Base-by-base conservation (phyloP, 2,888 invertebrate genomes). In the Phaedon cochleariae region DNA sequence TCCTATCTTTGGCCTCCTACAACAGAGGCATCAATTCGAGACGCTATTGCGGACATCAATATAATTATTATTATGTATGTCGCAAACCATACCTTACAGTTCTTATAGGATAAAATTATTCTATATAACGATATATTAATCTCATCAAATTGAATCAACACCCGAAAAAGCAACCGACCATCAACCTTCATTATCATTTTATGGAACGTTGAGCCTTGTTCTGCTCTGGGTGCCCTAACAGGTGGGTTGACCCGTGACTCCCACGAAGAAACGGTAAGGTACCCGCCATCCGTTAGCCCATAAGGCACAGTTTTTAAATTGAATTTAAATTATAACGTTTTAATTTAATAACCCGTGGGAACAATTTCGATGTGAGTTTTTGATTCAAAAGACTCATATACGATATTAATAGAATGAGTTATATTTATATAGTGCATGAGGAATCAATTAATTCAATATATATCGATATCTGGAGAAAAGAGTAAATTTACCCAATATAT, bases 331-430 rank as follows among this genome's bases (percentile, higher is more conserved):
- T 62, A 61, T 64, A 65, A 67, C 67, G 67, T 68, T 67, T 55
- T 68, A 70, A 70, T 68, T 66, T 65, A 69, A 72, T 72, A 63
- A 68, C 22, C 54, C 60, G 62, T 67, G 68, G 67, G 69, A 57
- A 57, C 41, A 9, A 41, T 41, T n/a, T 41, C 15, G 1, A n/a
- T 15, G 1, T n/a, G 41, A n/a, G 12, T 41, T 34, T 7, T 10
- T 15, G 41, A 4, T n/a, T 41, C 1, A 41, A 4, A 15, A 41
- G 26, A 26, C 26, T 7, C 4, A n/a, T n/a, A n/a, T n/a, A n/a
- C n/a, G n/a, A n/a, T n/a, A n/a, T n/a, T n/a, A n/a, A n/a, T n/a
- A n/a, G n/a, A n/a, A n/a, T n/a, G n/a, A n/a, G n/a, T n/a, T n/a
- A n/a, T n/a, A n/a, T n/a, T n/a, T n/a, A n/a, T n/a, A n/a, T n/a